phyloP scores from a whole-genome alignment of 2,113 vertebrate species.

The Xyliphius kryptos region DNA sequence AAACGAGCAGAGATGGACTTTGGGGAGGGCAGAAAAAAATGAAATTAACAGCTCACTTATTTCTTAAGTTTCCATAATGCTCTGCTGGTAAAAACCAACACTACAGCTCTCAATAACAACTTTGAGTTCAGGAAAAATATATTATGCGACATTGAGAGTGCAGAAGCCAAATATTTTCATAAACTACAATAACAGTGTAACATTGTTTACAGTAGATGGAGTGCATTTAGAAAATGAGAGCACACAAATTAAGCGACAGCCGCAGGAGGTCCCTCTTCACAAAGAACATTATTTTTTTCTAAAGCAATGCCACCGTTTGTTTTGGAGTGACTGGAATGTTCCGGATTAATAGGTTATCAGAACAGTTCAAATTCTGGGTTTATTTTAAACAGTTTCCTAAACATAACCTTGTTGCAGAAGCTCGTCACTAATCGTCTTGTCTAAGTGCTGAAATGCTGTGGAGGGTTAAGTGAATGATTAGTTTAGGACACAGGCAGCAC shows the following conservation, averaged over 20 bases:
- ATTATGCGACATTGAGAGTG: conserved; percentile 42
- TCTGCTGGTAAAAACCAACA: conserved; percentile 29
- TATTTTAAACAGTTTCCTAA: too few species aligned
- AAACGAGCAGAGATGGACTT: conserved; percentile 8
- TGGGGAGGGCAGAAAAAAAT: too few species aligned
- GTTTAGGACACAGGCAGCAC: conserved; percentile 83
- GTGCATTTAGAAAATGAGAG: conserved; percentile 36
- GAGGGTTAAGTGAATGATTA: too few species aligned
- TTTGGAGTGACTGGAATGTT: neutral
- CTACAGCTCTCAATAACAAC: conserved; percentile 44
- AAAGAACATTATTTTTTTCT: conserved; percentile 35
- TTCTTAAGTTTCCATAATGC: too few species aligned
- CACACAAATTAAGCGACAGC: conserved; percentile 19
- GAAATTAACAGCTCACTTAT: too few species aligned
- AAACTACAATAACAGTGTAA: conserved; percentile 56
- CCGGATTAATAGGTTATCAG: too few species aligned
- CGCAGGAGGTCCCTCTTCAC: conserved; percentile 1
- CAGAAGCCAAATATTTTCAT: conserved; percentile 22
- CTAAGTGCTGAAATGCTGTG: neutral
- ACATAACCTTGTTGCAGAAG: too few species aligned
- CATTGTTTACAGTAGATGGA: conserved; percentile 47
- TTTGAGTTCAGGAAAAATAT: conserved; percentile 53
- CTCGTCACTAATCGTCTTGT: too few species aligned
- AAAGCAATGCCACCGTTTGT: neutral
- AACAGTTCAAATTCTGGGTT: too few species aligned